Base-by-base conservation (phyloP, 2,113 vertebrate species). In the Triplophysa dalaica region DNA sequence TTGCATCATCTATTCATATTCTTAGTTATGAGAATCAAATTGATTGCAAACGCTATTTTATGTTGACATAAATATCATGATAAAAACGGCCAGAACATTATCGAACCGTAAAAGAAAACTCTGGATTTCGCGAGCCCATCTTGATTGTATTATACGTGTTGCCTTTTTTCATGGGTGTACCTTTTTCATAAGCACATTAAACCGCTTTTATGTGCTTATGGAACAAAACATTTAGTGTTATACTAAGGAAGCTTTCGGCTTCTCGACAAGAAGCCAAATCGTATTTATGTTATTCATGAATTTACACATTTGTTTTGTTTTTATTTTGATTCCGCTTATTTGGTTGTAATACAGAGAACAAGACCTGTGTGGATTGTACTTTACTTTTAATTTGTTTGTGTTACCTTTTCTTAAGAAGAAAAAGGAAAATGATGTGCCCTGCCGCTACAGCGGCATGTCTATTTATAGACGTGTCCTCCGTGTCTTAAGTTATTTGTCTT, bases 401-500 rank as follows among this genome's bases (percentile, higher is more conserved):
- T 38, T 14, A 22, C 65, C 61, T 43, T 70, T 58, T 63, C 26
- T 12, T 58, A 70, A 16, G 8, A 41, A 22, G 58, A 10, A 5
- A 41, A 41, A 72, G 14, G 17, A 13, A 9, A 75, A 61, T 29
- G 29, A 26, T 38, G 72, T 22, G 65, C 60, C 72, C 73, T 61
- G 54, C 72, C 41, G 62, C 16, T 52, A 48, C 43, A 50, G 16
- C 61, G 41, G 16, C 52, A 41, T 52, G 12, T 64, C 69, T 82
- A 82, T 82, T 84, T 79, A 79, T 84, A 84, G 83, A 66, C 70
- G 24, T 76, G 67, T 85, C 77, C 80, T 80, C 67, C 14, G 24
- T n/a, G 77, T 85, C 83, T 78, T 82, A 77, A 62, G 77, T 78
- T 76, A 63, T 82, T 85, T 80, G 77, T 85, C 73, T 82, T 77